phyloP scores from a whole-genome alignment of 2,888 invertebrate species.

The Phlogophora meticulosa region DNA sequence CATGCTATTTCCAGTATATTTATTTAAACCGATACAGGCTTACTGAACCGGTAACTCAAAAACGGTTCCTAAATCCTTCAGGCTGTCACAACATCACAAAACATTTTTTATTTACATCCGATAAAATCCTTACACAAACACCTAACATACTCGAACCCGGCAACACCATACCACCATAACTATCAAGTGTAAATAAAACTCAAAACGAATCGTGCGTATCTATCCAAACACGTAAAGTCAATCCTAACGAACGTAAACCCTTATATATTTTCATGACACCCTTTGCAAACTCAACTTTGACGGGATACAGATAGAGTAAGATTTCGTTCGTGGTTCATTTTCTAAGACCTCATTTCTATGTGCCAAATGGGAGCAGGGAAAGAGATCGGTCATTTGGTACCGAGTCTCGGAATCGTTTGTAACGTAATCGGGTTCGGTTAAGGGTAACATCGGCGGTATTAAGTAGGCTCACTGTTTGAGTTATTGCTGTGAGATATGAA shows the following conservation, averaged over 20 bases:
- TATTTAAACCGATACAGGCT: too few relatives aligned
- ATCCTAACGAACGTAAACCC: conserved; percentile 65
- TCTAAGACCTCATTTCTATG: conserved; percentile 54
- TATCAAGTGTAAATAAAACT: conserved; percentile 66
- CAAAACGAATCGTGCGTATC: conserved; percentile 63
- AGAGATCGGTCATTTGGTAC: conserved; percentile 68
- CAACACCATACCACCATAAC: conserved; percentile 43
- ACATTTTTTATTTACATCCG: conserved; percentile 43
- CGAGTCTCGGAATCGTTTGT: conserved; percentile 65
- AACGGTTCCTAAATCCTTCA: background rate
- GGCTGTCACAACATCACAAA: conserved; percentile 12
- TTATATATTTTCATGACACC: conserved; percentile 21
- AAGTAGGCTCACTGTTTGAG: conserved; percentile 59
- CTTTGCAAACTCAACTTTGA: conserved; percentile 24
- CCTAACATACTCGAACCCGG: conserved; percentile 24
- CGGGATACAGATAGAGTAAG: background rate
- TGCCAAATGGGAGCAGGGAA: conserved; percentile 58
- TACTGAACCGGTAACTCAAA: too few relatives aligned
- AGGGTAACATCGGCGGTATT: conserved; percentile 61
- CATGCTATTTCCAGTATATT: too few relatives aligned
- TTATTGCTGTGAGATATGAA: conserved; percentile 58
- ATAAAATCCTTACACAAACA: conserved; percentile 46
- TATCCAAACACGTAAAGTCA: conserved; percentile 63
- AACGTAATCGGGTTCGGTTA: conserved; percentile 65
- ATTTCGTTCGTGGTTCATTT: conserved; percentile 17